Percentiles rank a stretch among this genome's conserved stretches.
These are phyloP conservation scores for Peromyscus maniculatus DNA, from an alignment of 2,113 vertebrate species.

Conservation along the genomic window DNA sequence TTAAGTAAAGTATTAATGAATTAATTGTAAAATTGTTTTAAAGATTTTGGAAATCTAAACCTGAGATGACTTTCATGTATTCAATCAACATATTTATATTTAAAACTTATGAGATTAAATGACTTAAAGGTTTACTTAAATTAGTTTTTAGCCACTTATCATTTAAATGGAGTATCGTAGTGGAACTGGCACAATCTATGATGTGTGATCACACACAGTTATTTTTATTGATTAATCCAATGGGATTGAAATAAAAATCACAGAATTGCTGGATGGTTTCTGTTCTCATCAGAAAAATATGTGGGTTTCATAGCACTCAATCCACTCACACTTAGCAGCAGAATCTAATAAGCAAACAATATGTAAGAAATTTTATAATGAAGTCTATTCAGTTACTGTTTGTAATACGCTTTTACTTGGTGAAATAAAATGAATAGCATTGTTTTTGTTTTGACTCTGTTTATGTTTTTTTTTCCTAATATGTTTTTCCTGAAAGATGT, in stretches of 20 bases:
- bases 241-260: neutral
- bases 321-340: neutral
- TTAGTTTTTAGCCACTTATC: neutral
- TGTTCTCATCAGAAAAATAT: neutral
- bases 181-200: neutral
- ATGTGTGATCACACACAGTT: neutral
- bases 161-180: neutral
- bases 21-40: neutral
- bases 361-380: neutral
- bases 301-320: neutral
- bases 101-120: slow-evolving; percentile 40
- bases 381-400: neutral
- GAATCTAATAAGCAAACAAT: neutral
- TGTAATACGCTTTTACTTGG: neutral
- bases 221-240: neutral
- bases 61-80: neutral
- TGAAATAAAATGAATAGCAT: slow-evolving; percentile 43
- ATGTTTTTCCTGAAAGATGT: slow-evolving; percentile 40
- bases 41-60: neutral
- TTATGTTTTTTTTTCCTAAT: neutral
- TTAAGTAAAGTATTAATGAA: neutral
- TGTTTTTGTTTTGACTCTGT: neutral
- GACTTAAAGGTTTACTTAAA: slow-evolving; percentile 14
- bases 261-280: neutral
- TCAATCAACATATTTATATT: slow-evolving; percentile 30